Evolutionary conservation across 2,888 invertebrate genomes (phyloP).

Genomic region (Augochlorella aurata): DNA sequence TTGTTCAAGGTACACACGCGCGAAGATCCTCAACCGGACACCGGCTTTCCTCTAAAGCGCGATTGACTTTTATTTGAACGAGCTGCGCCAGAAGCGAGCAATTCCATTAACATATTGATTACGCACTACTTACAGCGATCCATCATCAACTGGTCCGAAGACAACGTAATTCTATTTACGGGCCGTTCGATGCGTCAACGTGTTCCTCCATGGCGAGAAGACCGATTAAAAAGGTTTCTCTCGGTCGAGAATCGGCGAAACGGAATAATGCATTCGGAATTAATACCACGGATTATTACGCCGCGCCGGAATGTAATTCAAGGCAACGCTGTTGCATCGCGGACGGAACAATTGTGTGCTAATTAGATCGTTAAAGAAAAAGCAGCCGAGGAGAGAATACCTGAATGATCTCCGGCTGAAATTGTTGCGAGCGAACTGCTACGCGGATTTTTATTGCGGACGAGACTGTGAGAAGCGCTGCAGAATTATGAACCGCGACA

Average conservation of each 20-base stretch:
- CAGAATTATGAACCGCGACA: background rate
- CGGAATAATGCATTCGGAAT: conserved; percentile 20
- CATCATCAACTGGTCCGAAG: too few species aligned
- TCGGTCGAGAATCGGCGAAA: background rate
- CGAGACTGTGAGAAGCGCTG: background rate
- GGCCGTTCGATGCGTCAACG: background rate
- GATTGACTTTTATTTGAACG: too few species aligned
- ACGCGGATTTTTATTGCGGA: background rate
- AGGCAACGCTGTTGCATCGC: conserved; percentile 7
- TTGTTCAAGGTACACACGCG: too few species aligned
- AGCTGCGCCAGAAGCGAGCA: too few species aligned
- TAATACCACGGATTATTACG: conserved; percentile 9
- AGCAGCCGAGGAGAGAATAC: conserved; percentile 5
- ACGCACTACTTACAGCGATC: too few species aligned
- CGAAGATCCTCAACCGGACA: too few species aligned
- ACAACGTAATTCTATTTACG: background rate
- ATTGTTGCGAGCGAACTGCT: background rate
- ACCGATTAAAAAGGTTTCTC: background rate
- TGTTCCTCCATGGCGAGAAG: background rate
- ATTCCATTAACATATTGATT: too few species aligned
- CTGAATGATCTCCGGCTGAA: background rate
- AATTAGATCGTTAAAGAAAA: conserved; percentile 38
- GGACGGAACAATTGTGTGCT: conserved; percentile 30
- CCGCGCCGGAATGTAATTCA: conserved; percentile 16
- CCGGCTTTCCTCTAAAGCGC: too few species aligned